Evolutionary conservation across 1,140 invertebrate genomes (phyloP).

Genomic region (Lamellibrachia luymesi): DNA sequence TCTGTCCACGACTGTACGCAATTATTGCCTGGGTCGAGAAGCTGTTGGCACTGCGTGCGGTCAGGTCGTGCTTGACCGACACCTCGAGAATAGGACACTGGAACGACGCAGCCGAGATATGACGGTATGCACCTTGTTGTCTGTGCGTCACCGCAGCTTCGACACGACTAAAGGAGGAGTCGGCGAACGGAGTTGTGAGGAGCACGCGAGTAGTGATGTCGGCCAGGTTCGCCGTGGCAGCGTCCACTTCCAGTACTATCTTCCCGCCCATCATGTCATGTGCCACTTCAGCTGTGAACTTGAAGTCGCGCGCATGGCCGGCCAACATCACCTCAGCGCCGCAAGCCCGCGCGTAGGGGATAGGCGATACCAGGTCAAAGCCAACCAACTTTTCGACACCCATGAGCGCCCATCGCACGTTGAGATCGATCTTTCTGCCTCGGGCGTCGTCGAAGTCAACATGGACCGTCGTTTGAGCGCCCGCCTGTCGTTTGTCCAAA

Average conservation of each 20-base stretch:
- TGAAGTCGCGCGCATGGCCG: constrained; percentile 7
- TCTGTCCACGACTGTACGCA: constrained; percentile 18
- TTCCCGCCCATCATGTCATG: background rate
- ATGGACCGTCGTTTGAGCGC: background rate
- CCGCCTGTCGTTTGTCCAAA: background rate
- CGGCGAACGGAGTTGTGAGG: background rate
- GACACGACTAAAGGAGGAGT: background rate
- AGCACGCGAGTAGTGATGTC: background rate
- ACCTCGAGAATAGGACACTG: background rate
- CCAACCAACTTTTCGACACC: background rate
- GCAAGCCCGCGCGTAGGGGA: background rate
- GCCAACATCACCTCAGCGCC: background rate
- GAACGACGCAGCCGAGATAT: background rate
- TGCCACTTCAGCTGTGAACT: background rate
- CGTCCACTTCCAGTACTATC: background rate
- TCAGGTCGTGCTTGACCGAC: background rate
- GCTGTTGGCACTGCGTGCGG: background rate
- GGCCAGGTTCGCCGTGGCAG: background rate
- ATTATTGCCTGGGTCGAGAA: background rate
- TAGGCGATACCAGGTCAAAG: background rate
- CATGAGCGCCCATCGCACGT: background rate
- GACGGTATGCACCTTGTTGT: background rate
- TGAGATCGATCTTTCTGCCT: background rate
- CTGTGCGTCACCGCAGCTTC: background rate
- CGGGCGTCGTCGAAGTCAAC: constrained; percentile 8